These are phyloP conservation scores for Leptothorax acervorum DNA, from an alignment of 2,888 invertebrate species.

Conservation along the genomic window DNA sequence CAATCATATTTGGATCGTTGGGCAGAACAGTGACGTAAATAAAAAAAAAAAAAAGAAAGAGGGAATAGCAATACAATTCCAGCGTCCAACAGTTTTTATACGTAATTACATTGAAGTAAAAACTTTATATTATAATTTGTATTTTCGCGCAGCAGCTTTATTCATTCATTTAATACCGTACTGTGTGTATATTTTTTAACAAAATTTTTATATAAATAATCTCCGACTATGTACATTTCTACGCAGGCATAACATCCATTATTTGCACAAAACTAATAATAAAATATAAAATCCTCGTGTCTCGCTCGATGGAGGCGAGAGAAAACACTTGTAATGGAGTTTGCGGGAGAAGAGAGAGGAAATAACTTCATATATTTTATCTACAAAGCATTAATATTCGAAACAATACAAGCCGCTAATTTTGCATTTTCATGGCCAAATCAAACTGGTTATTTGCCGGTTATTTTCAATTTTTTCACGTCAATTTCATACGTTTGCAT, in stretches of 20 bases:
- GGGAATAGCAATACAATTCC: slow-evolving; percentile 19
- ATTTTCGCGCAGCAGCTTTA: slow-evolving; percentile 9
- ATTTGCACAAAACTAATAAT: slow-evolving; percentile 27
- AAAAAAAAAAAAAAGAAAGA: background rate
- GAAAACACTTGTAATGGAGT: slow-evolving; percentile 26
- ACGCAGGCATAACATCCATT: slow-evolving; percentile 23
- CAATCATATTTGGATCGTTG: slow-evolving; percentile 40
- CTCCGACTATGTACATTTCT: background rate
- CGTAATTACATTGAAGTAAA: slow-evolving; percentile 15
- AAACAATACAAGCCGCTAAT: slow-evolving; percentile 70
- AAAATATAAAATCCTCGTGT: slow-evolving; percentile 29
- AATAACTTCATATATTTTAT: slow-evolving; percentile 69
- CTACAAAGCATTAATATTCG: slow-evolving; percentile 65
- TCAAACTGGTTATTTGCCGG: slow-evolving; percentile 11
- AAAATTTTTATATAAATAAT: slow-evolving; percentile 26
- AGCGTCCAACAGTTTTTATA: background rate
- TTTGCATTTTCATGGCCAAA: slow-evolving; percentile 60
- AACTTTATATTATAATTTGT: background rate
- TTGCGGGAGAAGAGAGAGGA: slow-evolving; percentile 5
- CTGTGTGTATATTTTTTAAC: slow-evolving; percentile 15
- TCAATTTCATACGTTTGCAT: background rate
- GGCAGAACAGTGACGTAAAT: background rate
- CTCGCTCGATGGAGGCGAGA: background rate
- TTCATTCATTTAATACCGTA: slow-evolving; percentile 1
- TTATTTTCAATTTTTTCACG: slow-evolving; percentile 29